phyloP scores from a whole-genome alignment of 2,888 invertebrate genomes.

The Bruchidius siliquastri region DNA sequence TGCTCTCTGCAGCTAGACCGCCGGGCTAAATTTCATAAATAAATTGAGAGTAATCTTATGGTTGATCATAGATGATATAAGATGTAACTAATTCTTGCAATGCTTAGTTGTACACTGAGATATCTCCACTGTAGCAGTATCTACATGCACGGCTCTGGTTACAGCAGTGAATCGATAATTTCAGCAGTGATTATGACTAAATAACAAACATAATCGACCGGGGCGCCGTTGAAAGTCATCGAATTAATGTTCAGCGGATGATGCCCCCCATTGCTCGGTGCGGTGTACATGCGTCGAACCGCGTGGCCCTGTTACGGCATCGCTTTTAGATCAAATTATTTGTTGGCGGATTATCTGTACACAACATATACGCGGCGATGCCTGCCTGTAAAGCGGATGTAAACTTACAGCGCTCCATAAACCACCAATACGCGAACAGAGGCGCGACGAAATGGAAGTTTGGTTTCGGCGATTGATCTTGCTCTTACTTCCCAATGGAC shows the following conservation, averaged over 20 bases:
- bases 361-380: background rate
- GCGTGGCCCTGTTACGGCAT: background rate
- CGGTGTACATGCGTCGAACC: background rate
- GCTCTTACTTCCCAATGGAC: too few relatives aligned
- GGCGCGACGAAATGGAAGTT: background rate
- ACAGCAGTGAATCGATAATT: constrained; percentile 14
- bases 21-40: too few relatives aligned
- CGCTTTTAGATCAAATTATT: background rate
- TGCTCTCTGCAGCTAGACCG: too few relatives aligned
- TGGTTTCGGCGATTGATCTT: background rate
- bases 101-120: too few relatives aligned
- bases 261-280: background rate
- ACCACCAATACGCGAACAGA: background rate
- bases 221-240: background rate
- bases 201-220: constrained; percentile 3
- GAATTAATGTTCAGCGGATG: background rate
- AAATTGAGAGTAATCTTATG: too few relatives aligned
- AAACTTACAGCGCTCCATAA: background rate
- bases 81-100: too few relatives aligned
- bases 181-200: constrained; percentile 16
- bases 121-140: too few relatives aligned
- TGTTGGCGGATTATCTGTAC: background rate
- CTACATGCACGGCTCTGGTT: too few relatives aligned
- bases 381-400: background rate
- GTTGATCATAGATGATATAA: too few relatives aligned